phyloP scores from a whole-genome alignment of 2,888 invertebrate species.

The Artemia sp. region DNA sequence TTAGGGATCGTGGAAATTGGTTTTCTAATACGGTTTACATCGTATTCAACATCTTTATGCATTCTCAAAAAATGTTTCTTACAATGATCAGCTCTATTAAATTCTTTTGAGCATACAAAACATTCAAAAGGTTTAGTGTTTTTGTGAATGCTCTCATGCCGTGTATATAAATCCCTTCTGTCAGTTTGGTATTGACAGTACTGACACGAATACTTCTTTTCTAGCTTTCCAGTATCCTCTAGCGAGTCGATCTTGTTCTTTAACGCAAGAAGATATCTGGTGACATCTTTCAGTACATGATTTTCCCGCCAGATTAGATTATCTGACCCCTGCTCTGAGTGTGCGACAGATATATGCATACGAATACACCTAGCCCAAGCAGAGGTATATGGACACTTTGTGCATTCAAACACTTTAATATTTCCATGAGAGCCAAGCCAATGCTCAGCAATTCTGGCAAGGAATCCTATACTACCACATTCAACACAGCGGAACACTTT shows the following conservation, averaged over 20 bases:
- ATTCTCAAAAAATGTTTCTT: slow-evolving; percentile 82
- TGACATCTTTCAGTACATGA: slow-evolving; percentile 53
- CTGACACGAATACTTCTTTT: slow-evolving; percentile 55
- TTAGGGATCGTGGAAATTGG: slow-evolving; percentile 31
- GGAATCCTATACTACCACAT: slow-evolving; percentile 56
- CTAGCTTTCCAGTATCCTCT: slow-evolving; percentile 25
- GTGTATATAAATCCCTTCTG: slow-evolving; percentile 68
- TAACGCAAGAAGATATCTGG: slow-evolving; percentile 48
- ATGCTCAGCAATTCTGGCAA: slow-evolving; percentile 54
- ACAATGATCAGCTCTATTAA: slow-evolving; percentile 82
- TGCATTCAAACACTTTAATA: slow-evolving; percentile 45
- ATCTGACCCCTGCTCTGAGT: slow-evolving; percentile 46
- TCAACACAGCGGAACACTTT: slow-evolving; percentile 55
- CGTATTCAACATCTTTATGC: slow-evolving; percentile 76
- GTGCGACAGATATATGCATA: slow-evolving; percentile 52
- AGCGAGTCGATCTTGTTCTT: slow-evolving; percentile 43
- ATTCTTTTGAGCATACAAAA: slow-evolving; percentile 77
- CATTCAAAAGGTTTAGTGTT: slow-evolving; percentile 87
- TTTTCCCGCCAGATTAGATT: slow-evolving; percentile 43
- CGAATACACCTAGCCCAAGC: slow-evolving; percentile 58
- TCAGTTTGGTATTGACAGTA: slow-evolving; percentile 83
- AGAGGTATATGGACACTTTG: slow-evolving; percentile 53
- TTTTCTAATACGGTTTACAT: slow-evolving; percentile 58
- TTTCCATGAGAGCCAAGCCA: slow-evolving; percentile 56
- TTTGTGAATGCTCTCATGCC: slow-evolving; percentile 81